These are phyloP conservation scores for Nephrotoma guestfalica DNA, from an alignment of 2,888 invertebrate species.

Conservation along the genomic window DNA sequence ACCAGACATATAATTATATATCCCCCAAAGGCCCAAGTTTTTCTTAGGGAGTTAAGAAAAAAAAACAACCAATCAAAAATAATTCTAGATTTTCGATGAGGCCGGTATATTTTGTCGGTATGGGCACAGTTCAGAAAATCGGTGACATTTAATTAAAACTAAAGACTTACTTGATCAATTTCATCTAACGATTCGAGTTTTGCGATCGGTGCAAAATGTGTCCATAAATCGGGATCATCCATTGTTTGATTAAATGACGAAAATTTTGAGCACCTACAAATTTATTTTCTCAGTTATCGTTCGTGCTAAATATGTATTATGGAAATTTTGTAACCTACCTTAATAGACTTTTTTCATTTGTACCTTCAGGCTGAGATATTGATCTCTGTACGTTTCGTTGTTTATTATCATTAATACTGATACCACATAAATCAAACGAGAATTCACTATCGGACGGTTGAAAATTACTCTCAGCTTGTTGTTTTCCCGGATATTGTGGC, in stretches of 20 bases:
- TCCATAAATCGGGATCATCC: constrained; percentile 22
- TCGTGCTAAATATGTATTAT: neutral
- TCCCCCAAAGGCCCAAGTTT: too few species aligned
- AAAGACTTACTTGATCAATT: constrained; percentile 33
- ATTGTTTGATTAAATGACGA: constrained; percentile 22
- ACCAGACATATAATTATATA: too few species aligned
- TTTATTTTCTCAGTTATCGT: neutral
- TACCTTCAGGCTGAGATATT: constrained; percentile 21
- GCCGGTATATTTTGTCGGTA: constrained; percentile 7
- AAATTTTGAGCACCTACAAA: constrained; percentile 20
- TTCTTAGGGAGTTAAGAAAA: too few species aligned
- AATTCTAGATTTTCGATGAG: constrained; percentile 5
- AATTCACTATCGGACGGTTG: constrained; percentile 24
- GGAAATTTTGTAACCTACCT: constrained; percentile 12
- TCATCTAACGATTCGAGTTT: constrained; percentile 50
- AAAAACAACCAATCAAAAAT: too few species aligned
- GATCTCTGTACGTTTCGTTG: constrained; percentile 21
- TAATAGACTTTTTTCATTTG: constrained; percentile 20
- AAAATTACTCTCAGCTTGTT: constrained; percentile 11
- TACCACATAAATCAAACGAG: constrained; percentile 20
- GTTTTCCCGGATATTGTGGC: constrained; percentile 15
- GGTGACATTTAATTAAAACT: constrained; percentile 3
- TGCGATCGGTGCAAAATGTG: constrained; percentile 41
- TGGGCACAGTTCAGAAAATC: neutral
- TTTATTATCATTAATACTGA: constrained; percentile 12